A percentile compares a stretch with the other conserved stretches of the same genome.
Conservation (phyloP, 2,797 vertebrate genomes). For the Euphonia xanthogaster region DNA sequence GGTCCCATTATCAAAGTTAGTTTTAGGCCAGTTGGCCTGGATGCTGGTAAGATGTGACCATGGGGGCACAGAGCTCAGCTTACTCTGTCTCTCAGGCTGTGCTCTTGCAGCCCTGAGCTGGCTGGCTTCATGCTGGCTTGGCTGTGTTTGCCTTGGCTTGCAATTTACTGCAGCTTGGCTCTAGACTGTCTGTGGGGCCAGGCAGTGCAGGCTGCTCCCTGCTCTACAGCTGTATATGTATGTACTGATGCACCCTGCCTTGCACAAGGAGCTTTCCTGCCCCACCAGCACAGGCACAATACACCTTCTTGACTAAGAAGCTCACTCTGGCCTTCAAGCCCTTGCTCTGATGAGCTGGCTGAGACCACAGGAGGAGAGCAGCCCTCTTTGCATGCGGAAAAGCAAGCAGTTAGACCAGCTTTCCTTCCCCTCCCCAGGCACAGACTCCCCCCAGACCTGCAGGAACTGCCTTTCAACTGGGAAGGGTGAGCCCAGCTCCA, state of each 20-base stretch:
- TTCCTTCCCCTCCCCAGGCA: background rate
- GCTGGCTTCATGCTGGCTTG: background rate
- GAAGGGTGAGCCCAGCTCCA: background rate
- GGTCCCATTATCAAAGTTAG: background rate
- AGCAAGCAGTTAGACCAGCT: background rate
- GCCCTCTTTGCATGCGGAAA: background rate
- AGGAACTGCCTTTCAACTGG: background rate
- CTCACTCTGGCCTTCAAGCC: background rate
- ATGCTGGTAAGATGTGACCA: background rate
- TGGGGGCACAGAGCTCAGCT: background rate
- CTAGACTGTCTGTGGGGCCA: background rate
- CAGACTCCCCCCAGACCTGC: background rate
- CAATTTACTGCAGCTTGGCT: background rate
- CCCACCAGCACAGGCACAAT: background rate
- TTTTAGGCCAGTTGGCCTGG: background rate
- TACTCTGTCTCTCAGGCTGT: background rate
- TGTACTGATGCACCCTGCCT: background rate
- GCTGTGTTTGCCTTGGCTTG: background rate
- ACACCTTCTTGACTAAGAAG: background rate
- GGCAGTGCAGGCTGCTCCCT: background rate
- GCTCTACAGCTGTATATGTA: background rate
- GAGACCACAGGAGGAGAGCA: background rate
- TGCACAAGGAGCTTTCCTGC: background rate
- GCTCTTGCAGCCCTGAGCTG: background rate
- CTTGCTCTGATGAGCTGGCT: background rate